A percentile compares a stretch with the other conserved stretches of the same genome.
Evolutionary conservation across 2,797 vertebrate species (phyloP).

Genomic region (Euphonia xanthogaster): DNA sequence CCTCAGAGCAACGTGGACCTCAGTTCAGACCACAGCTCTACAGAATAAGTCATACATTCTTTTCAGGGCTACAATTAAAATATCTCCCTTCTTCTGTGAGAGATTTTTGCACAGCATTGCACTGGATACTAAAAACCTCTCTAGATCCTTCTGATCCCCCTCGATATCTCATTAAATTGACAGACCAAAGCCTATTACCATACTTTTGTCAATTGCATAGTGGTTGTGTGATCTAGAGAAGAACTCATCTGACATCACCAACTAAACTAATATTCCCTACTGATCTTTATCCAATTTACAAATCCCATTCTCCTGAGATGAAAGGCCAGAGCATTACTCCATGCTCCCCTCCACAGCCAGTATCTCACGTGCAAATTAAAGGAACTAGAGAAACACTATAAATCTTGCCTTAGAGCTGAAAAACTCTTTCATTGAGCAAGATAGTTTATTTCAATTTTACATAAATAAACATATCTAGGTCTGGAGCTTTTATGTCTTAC

Average conservation of each 20-base stretch:
- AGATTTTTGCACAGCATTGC: background rate
- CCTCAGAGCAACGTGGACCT: background rate
- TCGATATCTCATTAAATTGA: conserved; percentile 43
- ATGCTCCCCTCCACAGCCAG: background rate
- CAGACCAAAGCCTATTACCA: conserved; percentile 34
- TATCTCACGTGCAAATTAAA: background rate
- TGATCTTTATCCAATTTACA: background rate
- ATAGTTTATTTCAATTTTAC: conserved; percentile 61
- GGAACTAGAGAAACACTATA: background rate
- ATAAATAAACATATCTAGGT: conserved; percentile 54
- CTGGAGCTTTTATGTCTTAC: conserved; percentile 61
- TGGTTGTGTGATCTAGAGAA: background rate
- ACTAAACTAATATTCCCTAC: conserved; percentile 1
- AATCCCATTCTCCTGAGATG: background rate
- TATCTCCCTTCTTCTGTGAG: background rate
- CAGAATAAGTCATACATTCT: background rate
- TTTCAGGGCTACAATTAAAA: background rate
- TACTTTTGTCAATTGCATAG: conserved; percentile 13
- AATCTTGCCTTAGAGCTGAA: conserved; percentile 33
- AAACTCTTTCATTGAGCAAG: conserved; percentile 19
- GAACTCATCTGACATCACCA: conserved; percentile 1
- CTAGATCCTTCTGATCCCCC: conserved; percentile 2
- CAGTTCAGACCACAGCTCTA: background rate
- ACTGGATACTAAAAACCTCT: background rate
- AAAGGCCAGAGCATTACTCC: background rate